phyloP scores from a whole-genome alignment of 2,797 vertebrate genomes.

The Anisognathus igniventris region DNA sequence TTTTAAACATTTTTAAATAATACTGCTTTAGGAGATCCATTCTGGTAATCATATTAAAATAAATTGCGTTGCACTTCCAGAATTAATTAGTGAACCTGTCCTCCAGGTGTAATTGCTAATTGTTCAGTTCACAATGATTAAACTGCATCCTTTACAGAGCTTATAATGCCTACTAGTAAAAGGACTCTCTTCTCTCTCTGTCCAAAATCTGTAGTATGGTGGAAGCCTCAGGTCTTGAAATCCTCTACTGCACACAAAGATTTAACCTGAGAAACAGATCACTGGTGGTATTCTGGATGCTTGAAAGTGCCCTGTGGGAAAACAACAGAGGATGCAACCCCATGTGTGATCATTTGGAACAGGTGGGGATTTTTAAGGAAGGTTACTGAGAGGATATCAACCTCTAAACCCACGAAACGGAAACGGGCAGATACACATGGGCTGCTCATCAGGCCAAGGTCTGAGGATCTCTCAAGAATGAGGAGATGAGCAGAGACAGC shows the following conservation, averaged over 20 bases:
- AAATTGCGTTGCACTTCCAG: not conserved
- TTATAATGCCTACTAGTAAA: not conserved
- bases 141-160: not conserved
- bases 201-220: not conserved
- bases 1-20: not conserved
- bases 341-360: not conserved
- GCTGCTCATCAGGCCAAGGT: not conserved
- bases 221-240: not conserved
- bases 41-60: not conserved
- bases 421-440: fast-evolving
- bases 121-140: not conserved
- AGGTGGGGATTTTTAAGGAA: not conserved
- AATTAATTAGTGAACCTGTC: slow-evolving; percentile 28
- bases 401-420: not conserved
- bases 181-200: not conserved
- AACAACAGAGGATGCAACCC: not conserved
- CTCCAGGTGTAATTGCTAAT: slow-evolving; percentile 8
- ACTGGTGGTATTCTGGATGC: fast-evolving
- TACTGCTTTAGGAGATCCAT: not conserved
- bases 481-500: not conserved
- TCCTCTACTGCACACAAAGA: not conserved
- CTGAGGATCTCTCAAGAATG: fast-evolving
- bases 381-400: not conserved
- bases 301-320: not conserved
- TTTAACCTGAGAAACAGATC: not conserved